A percentile compares a stretch with the other conserved stretches of the same genome.
Evolutionary conservation across 2,113 vertebrate species (phyloP).

Genomic region (Colossoma macropomum): DNA sequence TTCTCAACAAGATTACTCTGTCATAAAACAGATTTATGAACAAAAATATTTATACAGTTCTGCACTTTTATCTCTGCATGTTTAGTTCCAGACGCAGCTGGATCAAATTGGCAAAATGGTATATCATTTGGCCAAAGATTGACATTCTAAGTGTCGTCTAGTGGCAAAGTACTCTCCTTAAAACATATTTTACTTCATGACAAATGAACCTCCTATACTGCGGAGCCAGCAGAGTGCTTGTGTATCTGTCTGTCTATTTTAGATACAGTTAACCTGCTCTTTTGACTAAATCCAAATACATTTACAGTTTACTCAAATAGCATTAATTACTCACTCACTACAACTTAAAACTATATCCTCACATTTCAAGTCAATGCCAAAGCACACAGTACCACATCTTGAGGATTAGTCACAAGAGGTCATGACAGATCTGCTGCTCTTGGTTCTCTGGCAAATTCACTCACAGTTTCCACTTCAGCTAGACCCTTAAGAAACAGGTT

Average conservation of each 20-base stretch:
- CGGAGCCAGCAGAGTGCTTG: background rate
- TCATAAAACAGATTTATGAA: conserved; percentile 2
- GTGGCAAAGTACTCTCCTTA: background rate
- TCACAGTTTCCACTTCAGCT: no score
- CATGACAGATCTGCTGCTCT: background rate
- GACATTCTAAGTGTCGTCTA: background rate
- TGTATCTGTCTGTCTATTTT: background rate
- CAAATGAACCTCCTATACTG: background rate
- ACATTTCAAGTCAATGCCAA: background rate
- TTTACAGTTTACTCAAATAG: background rate
- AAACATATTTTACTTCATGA: background rate
- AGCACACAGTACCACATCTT: background rate
- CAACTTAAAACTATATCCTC: background rate
- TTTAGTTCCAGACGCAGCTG: background rate
- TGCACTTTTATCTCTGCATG: background rate
- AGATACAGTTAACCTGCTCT: background rate
- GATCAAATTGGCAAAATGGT: background rate
- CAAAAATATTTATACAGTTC: background rate
- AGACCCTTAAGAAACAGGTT: no score
- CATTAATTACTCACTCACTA: background rate
- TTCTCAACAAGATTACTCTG: background rate
- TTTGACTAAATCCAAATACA: background rate
- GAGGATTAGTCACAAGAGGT: background rate
- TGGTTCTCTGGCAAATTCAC: background rate
- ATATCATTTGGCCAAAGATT: background rate